Percentiles rank a stretch among this genome's conserved stretches.
These are phyloP conservation scores for Tipula confusa DNA, from an alignment of 2,888 invertebrate genomes.

Conservation along the genomic window DNA sequence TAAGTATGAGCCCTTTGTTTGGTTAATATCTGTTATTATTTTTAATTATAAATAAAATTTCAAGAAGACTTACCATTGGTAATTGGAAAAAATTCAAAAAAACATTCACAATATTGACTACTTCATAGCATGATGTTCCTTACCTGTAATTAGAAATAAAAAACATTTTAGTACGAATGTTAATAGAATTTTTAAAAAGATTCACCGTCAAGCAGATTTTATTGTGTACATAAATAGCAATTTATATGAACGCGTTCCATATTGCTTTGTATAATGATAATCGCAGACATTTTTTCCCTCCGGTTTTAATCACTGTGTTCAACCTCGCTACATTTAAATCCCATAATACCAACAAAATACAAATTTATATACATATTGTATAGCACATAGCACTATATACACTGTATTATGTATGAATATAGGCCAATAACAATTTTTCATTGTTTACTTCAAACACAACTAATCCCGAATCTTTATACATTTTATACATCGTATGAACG, in stretches of 20 bases:
- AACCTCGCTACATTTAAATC: background rate
- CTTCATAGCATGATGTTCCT: too few relatives aligned
- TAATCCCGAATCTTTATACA: slow-evolving; percentile 8
- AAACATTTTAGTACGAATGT: too few relatives aligned
- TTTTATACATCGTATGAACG: background rate
- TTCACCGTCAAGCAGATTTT: too few relatives aligned
- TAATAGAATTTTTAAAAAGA: too few relatives aligned
- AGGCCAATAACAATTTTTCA: background rate
- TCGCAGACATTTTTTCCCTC: background rate
- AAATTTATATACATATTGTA: background rate
- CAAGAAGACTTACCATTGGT: too few relatives aligned
- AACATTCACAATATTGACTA: too few relatives aligned
- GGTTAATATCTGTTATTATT: too few relatives aligned
- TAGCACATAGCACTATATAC: too few relatives aligned
- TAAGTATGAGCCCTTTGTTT: too few relatives aligned
- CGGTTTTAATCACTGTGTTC: background rate
- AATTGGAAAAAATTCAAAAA: too few relatives aligned
- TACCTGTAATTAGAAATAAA: too few relatives aligned
- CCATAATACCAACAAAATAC: background rate
- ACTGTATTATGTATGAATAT: background rate
- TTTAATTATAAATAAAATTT: too few relatives aligned
- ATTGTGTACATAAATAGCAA: background rate
- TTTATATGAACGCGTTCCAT: background rate
- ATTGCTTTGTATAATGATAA: background rate
- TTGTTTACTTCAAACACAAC: background rate